Base-by-base conservation (phyloP, 1,140 invertebrate genomes). In the Temnothorax nylanderi region DNA sequence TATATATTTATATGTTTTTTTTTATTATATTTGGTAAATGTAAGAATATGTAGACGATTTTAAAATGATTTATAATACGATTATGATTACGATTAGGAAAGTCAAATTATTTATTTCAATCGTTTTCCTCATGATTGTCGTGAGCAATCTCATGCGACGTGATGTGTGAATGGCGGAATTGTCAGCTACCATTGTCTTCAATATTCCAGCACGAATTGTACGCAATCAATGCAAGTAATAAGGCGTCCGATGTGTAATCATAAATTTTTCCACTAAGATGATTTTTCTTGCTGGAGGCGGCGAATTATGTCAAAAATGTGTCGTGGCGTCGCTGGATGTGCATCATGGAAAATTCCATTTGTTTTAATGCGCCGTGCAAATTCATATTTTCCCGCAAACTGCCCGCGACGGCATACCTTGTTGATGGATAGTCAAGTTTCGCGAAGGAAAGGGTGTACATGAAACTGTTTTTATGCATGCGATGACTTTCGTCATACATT, bases 301-400 rank as follows among this genome's bases (percentile, higher is more conserved):
- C 3, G 1, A 8, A 11, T 60, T 74, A 47, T 74, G n/a, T 82
- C 47, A 37, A 60, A 74, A 84, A 60, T 47, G 10, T 56, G 10
- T 56, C 62, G 26, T 21, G 65, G 37, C 54, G 21, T 81, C 16
- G 49, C 18, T 34, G 47, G 3, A 26, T n/a, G 11, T 44, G 16
- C 26, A 44, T 84, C 69, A 84, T 84, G 54, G 56, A 75, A 84
- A 84, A 84, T 84, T 84, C 80, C 54, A 84, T 84, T 75, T 84
- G 69, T 84, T 84, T 84, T 84, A 84, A 84, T 84, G 69, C 32
- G 18, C 18, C n/a, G 54, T 44, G 41, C 41, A 62, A 84, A 84
- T 84, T 74, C 41, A 47, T 84, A 49, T 62, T 74, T 84, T 84
- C 56, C n/a, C 47, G 13, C 26, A 74, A 84, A 75, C 41, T 84